Evolutionary conservation across 2,888 invertebrate genomes (phyloP), one percentile per base, ranked within the genome.

Genomic region (Junonia oenone): DNA sequence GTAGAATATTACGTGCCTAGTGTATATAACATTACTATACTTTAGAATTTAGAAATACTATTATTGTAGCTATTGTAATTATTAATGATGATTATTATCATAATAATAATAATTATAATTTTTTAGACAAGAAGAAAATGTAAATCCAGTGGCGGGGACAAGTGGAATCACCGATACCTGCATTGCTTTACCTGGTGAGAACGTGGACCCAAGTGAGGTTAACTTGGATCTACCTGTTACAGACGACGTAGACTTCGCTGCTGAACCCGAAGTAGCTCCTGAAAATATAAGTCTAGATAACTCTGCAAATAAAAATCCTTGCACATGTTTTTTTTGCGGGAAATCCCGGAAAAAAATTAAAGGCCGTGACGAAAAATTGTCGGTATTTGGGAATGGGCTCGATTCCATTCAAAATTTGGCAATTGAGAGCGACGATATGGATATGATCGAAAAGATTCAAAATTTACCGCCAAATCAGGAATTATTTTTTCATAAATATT

Each of bases 291-390:
- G 22, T 22, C 22, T 5, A 22, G 22, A 22, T 22, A 22, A 22
- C 22, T 22, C 27, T 46, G 29, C 4, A 27, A 6, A 14, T 46
- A 46, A 29, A 46, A 46, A 27, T 46, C n/a, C 29, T 29, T 46
- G 13, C 29, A 15, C 17, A 40, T 40, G 40, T 40, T 40, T 40
- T 19, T 40, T 40, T 40, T 40, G 40, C 40, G 40, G 46, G 29
- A 46, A 46, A 29, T 27, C 29, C 29, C 46, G 46, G 29, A 46
- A 46, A 46, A 46, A 46, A 46, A 8, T 46, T 14, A 46, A 46
- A 46, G 46, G 46, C 29, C 29, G 46, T 46, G 46, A 46, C 15
- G 31, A 46, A 13, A 46, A 46, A 31, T 46, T 46, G 29, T 46
- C 46, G 14, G 29, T 46, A 27, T 27, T 15, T 31, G 15, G 13